Conservation (phyloP, 2,113 vertebrate genomes). For the Urocolius indicus region DNA sequence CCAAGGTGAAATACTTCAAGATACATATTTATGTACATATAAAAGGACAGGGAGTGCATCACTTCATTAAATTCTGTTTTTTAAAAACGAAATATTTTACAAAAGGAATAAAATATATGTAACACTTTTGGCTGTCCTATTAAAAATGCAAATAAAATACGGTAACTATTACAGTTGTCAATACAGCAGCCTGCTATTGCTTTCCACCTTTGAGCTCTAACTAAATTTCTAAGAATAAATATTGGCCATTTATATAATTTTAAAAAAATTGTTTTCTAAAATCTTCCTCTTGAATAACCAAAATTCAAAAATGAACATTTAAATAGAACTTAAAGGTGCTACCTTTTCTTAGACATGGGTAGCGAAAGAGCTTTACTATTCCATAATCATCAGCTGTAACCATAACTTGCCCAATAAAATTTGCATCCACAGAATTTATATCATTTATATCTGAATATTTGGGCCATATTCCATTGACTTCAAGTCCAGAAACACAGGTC, state of each 20-base stretch:
- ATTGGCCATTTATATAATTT: background rate
- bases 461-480: slow-evolving; percentile 97
- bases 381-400: slow-evolving; percentile 97
- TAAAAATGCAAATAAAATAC: background rate
- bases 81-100: background rate
- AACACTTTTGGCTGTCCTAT: background rate
- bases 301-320: background rate
- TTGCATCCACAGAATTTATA: slow-evolving; percentile 97
- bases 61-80: background rate
- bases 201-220: background rate
- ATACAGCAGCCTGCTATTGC: background rate
- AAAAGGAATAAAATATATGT: background rate
- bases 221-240: background rate
- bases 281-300: background rate
- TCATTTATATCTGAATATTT: slow-evolving; percentile 96
- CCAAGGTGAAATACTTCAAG: background rate
- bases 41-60: background rate
- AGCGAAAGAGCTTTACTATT: slow-evolving; percentile 94
- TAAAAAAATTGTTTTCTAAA: background rate
- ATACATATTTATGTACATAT: background rate
- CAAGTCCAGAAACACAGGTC: slow-evolving; percentile 94
- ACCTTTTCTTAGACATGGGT: slow-evolving; percentile 97
- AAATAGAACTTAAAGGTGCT: slow-evolving; percentile 33
- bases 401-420: slow-evolving; percentile 94
- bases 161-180: background rate